phyloP scores from a whole-genome alignment of 2,113 vertebrate genomes.

The Myotis davidii region DNA sequence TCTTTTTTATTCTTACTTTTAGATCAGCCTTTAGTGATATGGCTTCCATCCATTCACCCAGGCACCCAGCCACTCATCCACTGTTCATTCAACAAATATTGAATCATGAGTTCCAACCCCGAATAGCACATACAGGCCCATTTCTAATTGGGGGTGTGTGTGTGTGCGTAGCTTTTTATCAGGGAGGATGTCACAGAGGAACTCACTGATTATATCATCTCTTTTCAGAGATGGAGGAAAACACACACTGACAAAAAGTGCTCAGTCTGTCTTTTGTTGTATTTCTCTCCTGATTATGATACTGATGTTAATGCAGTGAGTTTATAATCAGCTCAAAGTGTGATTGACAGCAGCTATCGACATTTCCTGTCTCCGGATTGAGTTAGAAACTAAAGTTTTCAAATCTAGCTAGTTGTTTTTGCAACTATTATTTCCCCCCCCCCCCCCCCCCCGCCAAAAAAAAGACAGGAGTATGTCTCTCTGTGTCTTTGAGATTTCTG shows the following conservation, averaged over 20 bases:
- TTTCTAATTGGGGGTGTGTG: not conserved
- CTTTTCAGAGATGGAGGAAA: not conserved
- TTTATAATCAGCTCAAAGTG: conserved; percentile 5
- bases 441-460: not conserved
- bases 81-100: not conserved
- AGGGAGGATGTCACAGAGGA: not conserved
- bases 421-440: not conserved
- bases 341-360: not conserved
- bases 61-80: not conserved
- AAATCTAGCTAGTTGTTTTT: conserved; percentile 8
- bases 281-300: conserved; percentile 29
- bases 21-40: not conserved
- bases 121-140: not conserved
- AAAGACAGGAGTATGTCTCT: not conserved
- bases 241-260: not conserved
- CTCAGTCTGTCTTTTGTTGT: not conserved
- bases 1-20: not conserved
- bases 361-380: not conserved
- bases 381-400: not conserved
- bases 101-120: not conserved
- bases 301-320: not conserved
- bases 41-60: not conserved
- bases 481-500: not conserved
- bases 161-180: not conserved
- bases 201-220: not conserved